Conservation (phyloP, 2,113 vertebrate species). For the Jacana jacana region DNA sequence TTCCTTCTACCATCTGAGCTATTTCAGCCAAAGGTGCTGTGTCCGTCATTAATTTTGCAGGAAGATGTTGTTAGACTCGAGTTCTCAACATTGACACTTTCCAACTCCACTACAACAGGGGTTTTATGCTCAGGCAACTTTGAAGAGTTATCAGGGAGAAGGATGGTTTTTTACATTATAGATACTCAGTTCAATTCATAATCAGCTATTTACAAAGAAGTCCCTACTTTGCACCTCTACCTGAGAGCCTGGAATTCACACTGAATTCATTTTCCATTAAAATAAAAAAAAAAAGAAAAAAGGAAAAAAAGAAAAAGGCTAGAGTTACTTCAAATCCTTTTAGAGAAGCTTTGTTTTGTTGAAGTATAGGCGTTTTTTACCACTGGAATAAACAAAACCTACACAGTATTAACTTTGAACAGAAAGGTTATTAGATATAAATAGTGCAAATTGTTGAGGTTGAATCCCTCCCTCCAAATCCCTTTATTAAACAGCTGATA, state of each 20-base stretch:
- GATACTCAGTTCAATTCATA: background rate
- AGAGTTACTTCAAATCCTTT: background rate
- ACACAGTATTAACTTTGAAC: background rate
- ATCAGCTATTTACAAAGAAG: background rate
- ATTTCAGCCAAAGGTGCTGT: background rate
- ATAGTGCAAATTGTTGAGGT: background rate
- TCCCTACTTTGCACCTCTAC: background rate
- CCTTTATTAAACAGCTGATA: background rate
- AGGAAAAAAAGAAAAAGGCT: no score
- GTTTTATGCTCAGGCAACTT: background rate
- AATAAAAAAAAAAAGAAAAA: background rate
- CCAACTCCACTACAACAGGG: background rate
- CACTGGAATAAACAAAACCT: background rate
- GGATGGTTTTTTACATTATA: background rate
- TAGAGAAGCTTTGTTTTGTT: background rate
- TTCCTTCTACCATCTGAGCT: background rate
- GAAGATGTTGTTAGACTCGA: background rate
- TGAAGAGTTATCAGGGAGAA: background rate
- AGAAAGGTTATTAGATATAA: background rate
- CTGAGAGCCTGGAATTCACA: background rate
- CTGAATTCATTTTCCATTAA: background rate
- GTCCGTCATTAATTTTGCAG: background rate
- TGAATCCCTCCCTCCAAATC: background rate
- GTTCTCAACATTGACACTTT: background rate
- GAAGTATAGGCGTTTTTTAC: rapidly evolving